Percentiles rank a stretch among this genome's conserved stretches.
Conservation (phyloP, 2,797 vertebrate species). For the Parauchenoglanis ngamensis region DNA sequence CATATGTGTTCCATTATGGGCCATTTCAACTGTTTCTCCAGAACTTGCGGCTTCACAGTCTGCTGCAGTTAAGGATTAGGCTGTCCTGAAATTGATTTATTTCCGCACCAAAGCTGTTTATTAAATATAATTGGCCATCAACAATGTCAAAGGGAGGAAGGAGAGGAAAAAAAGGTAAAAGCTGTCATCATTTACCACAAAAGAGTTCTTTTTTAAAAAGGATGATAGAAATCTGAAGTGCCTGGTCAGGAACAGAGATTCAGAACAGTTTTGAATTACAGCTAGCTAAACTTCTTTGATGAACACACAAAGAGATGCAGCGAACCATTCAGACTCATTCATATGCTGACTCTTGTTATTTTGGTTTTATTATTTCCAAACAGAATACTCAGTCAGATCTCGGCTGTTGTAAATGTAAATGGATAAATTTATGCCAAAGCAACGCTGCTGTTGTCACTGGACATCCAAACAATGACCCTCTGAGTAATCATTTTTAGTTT, state of each 20-base stretch:
- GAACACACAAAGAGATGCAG: conserved; percentile 53
- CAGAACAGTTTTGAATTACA: conserved; percentile 69
- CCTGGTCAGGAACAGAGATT: conserved; percentile 65
- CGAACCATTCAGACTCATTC: not conserved
- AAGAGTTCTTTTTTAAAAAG: conserved; percentile 65
- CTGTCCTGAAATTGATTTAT: conserved; percentile 80
- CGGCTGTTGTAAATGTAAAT: not conserved
- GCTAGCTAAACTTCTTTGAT: conserved; percentile 52
- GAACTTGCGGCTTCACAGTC: conserved; percentile 77
- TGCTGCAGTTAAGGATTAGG: conserved; percentile 73
- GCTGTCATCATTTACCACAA: conserved; percentile 62
- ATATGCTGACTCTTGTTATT: conserved; percentile 7
- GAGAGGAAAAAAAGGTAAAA: conserved; percentile 56
- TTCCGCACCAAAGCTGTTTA: conserved; percentile 77
- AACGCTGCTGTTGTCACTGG: too few species aligned
- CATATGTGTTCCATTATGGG: conserved; percentile 79
- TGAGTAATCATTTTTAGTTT: not conserved
- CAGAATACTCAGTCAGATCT: not conserved
- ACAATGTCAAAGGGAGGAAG: conserved; percentile 71
- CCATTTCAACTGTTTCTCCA: conserved; percentile 74
- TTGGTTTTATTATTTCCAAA: conserved; percentile 1
- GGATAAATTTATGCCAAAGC: not conserved
- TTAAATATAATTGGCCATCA: conserved; percentile 84
- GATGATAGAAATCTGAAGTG: conserved; percentile 56
- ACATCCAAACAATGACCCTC: not conserved